Evolutionary conservation across 1,140 invertebrate species (phyloP).

Genomic region (Bombus difficillimus): DNA sequence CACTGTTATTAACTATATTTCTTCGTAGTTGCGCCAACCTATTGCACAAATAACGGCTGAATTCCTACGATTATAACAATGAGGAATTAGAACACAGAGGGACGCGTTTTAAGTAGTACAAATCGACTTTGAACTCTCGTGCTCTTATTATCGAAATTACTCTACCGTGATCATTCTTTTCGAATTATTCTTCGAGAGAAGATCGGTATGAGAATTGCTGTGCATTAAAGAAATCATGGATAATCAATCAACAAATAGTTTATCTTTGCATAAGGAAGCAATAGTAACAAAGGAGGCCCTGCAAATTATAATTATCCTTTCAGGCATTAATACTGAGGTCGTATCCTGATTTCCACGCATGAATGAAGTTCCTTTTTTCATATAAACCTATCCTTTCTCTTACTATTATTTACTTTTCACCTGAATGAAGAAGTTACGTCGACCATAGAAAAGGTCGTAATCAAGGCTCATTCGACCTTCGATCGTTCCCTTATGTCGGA

Average conservation of each 20-base stretch:
- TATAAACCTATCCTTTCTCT: slow-evolving; percentile 51
- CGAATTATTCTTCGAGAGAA: not conserved
- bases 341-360: slow-evolving; percentile 40
- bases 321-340: not conserved
- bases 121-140: not conserved
- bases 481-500: slow-evolving; percentile 8
- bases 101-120: slow-evolving; percentile 17
- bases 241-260: not conserved
- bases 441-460: slow-evolving; percentile 54
- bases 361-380: slow-evolving; percentile 58
- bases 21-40: not conserved
- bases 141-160: not conserved
- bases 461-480: slow-evolving; percentile 40
- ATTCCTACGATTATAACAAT: slow-evolving; percentile 22
- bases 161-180: not conserved
- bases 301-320: not conserved
- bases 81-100: no score
- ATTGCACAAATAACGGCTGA: not conserved
- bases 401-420: slow-evolving; percentile 47
- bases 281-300: not conserved
- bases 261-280: not conserved
- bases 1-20: slow-evolving; percentile 2
- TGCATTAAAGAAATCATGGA: not conserved
- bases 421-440: slow-evolving; percentile 56
- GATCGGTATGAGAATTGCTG: not conserved